phyloP scores from a whole-genome alignment of 2,113 vertebrate species.

The Hippoglossus stenolepis region DNA sequence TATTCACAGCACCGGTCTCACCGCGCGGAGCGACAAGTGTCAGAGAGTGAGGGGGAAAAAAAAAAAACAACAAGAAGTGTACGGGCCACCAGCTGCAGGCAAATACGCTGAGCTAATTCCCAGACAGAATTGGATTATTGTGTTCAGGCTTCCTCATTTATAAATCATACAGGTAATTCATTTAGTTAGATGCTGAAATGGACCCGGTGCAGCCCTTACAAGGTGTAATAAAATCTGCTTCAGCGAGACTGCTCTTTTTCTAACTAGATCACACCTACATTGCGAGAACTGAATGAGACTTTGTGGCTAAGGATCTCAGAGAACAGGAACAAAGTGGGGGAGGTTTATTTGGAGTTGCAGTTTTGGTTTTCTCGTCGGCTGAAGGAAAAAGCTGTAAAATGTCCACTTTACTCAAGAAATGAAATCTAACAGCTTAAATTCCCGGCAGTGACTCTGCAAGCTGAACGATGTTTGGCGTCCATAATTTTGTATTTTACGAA shows the following conservation, averaged over 20 bases:
- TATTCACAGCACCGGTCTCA: conserved; percentile 37
- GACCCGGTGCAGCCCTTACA: conserved; percentile 28
- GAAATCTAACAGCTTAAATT: not conserved
- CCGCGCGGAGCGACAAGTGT: conserved; percentile 61
- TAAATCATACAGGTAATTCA: conserved; percentile 48
- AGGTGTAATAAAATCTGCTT: conserved; percentile 41
- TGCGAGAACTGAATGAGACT: conserved; percentile 32
- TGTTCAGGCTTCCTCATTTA: conserved; percentile 43
- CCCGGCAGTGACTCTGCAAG: not conserved
- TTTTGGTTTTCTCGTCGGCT: conserved; percentile 4
- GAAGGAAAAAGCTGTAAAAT: conserved; percentile 8
- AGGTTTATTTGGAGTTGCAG: not conserved
- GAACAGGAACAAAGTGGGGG: conserved; percentile 10
- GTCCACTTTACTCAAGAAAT: conserved; percentile 2
- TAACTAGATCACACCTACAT: conserved; percentile 25
- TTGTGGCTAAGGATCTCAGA: conserved; percentile 37
- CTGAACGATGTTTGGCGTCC: not conserved
- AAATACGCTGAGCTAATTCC: conserved; percentile 50
- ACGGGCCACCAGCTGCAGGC: conserved; percentile 52
- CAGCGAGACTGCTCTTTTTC: conserved; percentile 32
- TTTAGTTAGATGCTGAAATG: conserved; percentile 41
- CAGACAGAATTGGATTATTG: conserved; percentile 38
- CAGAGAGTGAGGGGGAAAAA: not conserved
- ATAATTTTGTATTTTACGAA: not conserved
- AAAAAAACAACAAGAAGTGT: not conserved